Evolutionary conservation across 2,888 invertebrate genomes (phyloP).

Genomic region (Drosophila leonis): DNA sequence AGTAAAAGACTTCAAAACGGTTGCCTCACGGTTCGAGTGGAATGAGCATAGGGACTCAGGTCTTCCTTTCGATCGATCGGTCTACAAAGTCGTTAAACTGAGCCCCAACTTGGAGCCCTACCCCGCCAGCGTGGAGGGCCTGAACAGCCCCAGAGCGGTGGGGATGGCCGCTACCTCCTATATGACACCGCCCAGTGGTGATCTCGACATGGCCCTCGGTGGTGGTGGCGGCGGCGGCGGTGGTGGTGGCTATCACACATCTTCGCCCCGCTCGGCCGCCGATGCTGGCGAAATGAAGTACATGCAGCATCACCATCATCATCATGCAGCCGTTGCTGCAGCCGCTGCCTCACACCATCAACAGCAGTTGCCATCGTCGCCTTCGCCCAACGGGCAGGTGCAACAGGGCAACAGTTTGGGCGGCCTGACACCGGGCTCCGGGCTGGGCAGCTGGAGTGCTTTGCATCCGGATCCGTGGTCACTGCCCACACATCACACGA

Average conservation of each 20-base stretch:
- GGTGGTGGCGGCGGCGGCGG: constrained; percentile 86
- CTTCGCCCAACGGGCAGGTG: constrained; percentile 87
- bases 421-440: constrained; percentile 80
- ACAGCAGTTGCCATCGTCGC: constrained; percentile 89
- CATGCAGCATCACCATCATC: constrained; percentile 94
- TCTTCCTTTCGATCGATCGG: constrained; percentile 85
- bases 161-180: constrained; percentile 98
- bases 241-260: constrained; percentile 89
- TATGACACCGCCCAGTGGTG: constrained; percentile 94
- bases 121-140: constrained; percentile 87
- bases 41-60: constrained; percentile 86
- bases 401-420: constrained; percentile 83
- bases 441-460: constrained; percentile 90
- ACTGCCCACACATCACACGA: constrained; percentile 89
- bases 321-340: constrained; percentile 91
- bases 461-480: constrained; percentile 94
- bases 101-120: constrained; percentile 86
- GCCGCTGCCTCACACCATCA: constrained; percentile 87
- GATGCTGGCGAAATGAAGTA: constrained; percentile 98
- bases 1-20: constrained; percentile 85
- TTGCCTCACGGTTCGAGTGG: constrained; percentile 86
- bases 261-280: constrained; percentile 93
- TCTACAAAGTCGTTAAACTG: constrained; percentile 86
- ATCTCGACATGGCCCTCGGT: constrained; percentile 90
- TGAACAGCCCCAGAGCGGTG: constrained; percentile 89